Percentiles rank a stretch among this genome's conserved stretches.
These are phyloP conservation scores for Eupeodes luniger DNA, from an alignment of 2,888 invertebrate genomes.

Conservation along the genomic window DNA sequence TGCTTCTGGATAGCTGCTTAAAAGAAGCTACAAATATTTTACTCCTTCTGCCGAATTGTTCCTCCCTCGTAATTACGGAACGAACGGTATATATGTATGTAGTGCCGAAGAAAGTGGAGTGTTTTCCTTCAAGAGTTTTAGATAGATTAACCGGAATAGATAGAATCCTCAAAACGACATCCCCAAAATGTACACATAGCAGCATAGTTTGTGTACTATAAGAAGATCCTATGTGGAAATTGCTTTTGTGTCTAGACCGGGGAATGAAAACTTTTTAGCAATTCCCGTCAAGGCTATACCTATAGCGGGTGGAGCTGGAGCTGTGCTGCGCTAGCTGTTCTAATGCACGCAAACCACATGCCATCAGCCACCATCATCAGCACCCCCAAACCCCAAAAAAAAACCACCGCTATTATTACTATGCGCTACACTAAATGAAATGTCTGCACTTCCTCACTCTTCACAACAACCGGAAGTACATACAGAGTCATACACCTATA, in stretches of 20 bases:
- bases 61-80: constrained; percentile 61
- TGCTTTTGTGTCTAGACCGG: constrained; percentile 74
- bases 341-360: constrained; percentile 56
- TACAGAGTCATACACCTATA: constrained; percentile 11
- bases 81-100: neutral
- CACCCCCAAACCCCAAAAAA: neutral
- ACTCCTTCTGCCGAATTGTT: neutral
- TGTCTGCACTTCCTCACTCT: constrained; percentile 58
- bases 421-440: constrained; percentile 62
- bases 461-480: constrained; percentile 59
- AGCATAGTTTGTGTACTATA: neutral
- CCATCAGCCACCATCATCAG: too few relatives aligned
- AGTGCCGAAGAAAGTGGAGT: neutral
- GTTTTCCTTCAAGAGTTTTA: constrained; percentile 45
- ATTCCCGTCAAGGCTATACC: constrained; percentile 28
- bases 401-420: constrained; percentile 32
- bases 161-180: constrained; percentile 49
- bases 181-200: constrained; percentile 46
- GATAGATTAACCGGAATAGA: constrained; percentile 73
- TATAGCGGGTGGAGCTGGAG: neutral
- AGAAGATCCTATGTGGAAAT: constrained; percentile 32
- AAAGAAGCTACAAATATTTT: neutral
- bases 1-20: neutral
- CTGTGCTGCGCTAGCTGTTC: neutral
- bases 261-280: constrained; percentile 57